Evolutionary conservation across 2,797 vertebrate species (phyloP).

Genomic region (Urophycis tenuis): DNA sequence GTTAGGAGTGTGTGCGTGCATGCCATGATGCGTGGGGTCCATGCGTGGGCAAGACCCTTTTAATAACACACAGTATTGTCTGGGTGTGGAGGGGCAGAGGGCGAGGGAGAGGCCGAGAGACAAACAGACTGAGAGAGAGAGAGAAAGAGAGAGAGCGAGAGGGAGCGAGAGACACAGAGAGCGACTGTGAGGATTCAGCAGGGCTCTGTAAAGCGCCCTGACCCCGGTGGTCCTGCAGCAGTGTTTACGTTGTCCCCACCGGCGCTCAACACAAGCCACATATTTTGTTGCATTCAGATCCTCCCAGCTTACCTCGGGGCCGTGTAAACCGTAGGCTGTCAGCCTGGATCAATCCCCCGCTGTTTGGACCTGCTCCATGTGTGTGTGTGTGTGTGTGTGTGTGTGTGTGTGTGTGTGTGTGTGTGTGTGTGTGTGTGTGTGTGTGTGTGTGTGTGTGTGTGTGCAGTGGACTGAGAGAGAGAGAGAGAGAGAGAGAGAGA

Average conservation of each 20-base stretch:
- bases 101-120: neutral
- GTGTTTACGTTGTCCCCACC: slow-evolving; percentile 62
- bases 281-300: slow-evolving; percentile 67
- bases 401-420: slow-evolving; percentile 23
- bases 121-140: neutral
- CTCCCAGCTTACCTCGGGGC: slow-evolving; percentile 47
- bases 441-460: neutral
- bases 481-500: neutral
- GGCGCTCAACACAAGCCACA: slow-evolving; percentile 62
- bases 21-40: neutral
- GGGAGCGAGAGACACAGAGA: neutral
- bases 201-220: slow-evolving; percentile 57
- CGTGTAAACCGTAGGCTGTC: slow-evolving; percentile 57
- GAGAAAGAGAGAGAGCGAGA: neutral
- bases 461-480: neutral
- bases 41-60: neutral
- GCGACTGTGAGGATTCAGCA: slow-evolving; percentile 25
- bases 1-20: neutral
- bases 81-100: neutral
- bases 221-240: slow-evolving; percentile 47
- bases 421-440: neutral
- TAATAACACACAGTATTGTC: neutral
- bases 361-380: slow-evolving; percentile 63
- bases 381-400: slow-evolving; percentile 27
- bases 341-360: slow-evolving; percentile 62